Conservation (phyloP, 2,888 invertebrate species). For the Polymixis flavicincta region DNA sequence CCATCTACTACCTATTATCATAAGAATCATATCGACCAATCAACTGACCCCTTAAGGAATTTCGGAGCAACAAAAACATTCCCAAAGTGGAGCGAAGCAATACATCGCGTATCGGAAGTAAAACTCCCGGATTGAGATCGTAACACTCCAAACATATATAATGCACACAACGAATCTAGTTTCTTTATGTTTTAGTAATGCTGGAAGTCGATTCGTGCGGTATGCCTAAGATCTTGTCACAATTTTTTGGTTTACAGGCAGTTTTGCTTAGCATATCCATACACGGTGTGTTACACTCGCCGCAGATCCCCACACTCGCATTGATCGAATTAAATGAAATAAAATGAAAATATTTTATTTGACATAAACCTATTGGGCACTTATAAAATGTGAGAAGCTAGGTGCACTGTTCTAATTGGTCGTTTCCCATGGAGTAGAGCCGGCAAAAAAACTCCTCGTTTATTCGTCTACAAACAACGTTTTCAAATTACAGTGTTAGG, state of each 20-base stretch:
- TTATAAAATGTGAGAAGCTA: too few relatives aligned
- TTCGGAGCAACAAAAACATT: slow-evolving; percentile 25
- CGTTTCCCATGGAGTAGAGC: too few relatives aligned
- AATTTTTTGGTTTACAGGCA: too few relatives aligned
- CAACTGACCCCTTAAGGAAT: slow-evolving; percentile 12
- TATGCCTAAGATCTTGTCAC: background rate
- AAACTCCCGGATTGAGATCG: slow-evolving; percentile 74
- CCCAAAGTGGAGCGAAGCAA: slow-evolving; percentile 42
- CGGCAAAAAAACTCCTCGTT: too few relatives aligned
- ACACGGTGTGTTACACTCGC: too few relatives aligned
- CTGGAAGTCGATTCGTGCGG: slow-evolving; percentile 8
- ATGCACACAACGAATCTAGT: slow-evolving; percentile 79
- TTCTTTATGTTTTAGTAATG: slow-evolving; percentile 52
- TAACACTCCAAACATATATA: slow-evolving; percentile 82
- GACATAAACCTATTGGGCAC: too few relatives aligned
- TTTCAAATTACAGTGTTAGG: too few relatives aligned
- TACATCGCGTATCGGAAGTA: slow-evolving; percentile 75
- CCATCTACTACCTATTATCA: background rate
- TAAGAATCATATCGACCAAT: slow-evolving; percentile 4
- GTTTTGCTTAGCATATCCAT: background rate
- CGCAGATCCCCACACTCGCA: background rate
- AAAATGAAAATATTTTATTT: too few relatives aligned
- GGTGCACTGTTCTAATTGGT: too few relatives aligned
- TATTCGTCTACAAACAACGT: too few relatives aligned
- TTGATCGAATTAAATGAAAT: too few relatives aligned